These are phyloP conservation scores for Drosophila trapezifrons DNA, from an alignment of 1,140 invertebrate genomes.

Conservation along the genomic window DNA sequence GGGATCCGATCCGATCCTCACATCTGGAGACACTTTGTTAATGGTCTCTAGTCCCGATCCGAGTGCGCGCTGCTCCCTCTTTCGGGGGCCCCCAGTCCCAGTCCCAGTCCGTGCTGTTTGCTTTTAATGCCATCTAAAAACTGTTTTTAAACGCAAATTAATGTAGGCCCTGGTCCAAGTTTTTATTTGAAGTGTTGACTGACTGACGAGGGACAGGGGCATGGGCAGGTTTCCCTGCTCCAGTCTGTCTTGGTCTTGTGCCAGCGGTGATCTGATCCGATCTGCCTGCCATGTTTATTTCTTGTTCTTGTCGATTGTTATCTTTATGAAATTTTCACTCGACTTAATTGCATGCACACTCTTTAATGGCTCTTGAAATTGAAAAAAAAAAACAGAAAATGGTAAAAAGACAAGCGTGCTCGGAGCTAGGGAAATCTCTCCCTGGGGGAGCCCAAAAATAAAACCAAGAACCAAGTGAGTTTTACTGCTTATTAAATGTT, in stretches of 20 bases:
- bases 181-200: slow-evolving; percentile 81
- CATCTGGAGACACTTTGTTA: slow-evolving; percentile 82
- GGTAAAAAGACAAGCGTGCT: slow-evolving; percentile 3
- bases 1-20: slow-evolving; percentile 33
- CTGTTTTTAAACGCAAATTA: slow-evolving; percentile 82
- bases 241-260: slow-evolving; percentile 21
- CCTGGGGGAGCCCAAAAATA: slow-evolving; percentile 33
- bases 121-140: slow-evolving; percentile 80
- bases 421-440: slow-evolving; percentile 14
- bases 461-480: slow-evolving; percentile 40
- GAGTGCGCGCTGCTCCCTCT: slow-evolving; percentile 8
- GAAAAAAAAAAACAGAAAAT: slow-evolving; percentile 28
- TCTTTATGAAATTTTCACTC: slow-evolving; percentile 82
- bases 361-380: slow-evolving; percentile 82
- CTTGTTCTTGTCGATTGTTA: slow-evolving; percentile 82
- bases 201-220: slow-evolving; percentile 30
- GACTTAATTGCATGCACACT: slow-evolving; percentile 81
- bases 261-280: slow-evolving; percentile 42
- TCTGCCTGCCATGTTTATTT: slow-evolving; percentile 71
- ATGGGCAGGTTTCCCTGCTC: slow-evolving; percentile 53
- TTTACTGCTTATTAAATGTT: slow-evolving; percentile 78
- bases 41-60: slow-evolving; percentile 50
- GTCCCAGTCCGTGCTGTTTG: slow-evolving; percentile 68
- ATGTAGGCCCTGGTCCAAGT: slow-evolving; percentile 62
- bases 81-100: slow-evolving; percentile 13